These are phyloP conservation scores for Amphiprion clarkii DNA, from an alignment of 2,797 vertebrate species.

Conservation along the genomic window DNA sequence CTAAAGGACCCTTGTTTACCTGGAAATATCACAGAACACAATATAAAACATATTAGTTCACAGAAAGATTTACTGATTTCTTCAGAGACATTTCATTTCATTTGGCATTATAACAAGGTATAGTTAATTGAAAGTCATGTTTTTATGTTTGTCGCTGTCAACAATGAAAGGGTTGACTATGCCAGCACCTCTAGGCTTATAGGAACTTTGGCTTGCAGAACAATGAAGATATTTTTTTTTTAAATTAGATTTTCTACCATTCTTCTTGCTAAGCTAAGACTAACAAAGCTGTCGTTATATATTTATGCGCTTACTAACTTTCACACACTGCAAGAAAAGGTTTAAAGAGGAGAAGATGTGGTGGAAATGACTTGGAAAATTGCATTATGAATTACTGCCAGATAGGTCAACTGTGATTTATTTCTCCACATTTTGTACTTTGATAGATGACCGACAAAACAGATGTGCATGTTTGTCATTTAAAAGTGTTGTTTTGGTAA, in stretches of 20 bases:
- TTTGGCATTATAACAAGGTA: not conserved
- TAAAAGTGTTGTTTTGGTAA: too few species aligned
- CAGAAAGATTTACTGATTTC: not conserved
- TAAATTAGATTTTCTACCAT: too few species aligned
- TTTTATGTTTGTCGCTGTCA: too few species aligned
- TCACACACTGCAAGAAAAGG: slow-evolving; percentile 10
- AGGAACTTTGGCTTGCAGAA: too few species aligned
- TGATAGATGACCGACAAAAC: not conserved
- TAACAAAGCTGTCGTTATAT: slow-evolving; percentile 11
- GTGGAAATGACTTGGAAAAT: not conserved
- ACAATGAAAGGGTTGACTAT: too few species aligned
- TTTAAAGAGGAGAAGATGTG: too few species aligned
- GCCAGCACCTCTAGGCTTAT: too few species aligned
- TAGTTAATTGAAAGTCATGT: not conserved
- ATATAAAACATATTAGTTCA: not conserved
- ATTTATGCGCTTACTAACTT: slow-evolving; percentile 34
- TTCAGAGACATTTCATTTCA: not conserved
- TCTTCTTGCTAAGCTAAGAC: not conserved
- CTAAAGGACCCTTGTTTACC: slow-evolving; percentile 96
- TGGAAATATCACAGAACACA: slow-evolving; percentile 47
- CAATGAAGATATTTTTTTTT: too few species aligned
- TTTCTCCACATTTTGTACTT: not conserved
- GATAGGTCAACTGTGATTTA: not conserved
- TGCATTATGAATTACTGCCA: slow-evolving; percentile 2
- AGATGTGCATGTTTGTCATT: not conserved